phyloP scores from a whole-genome alignment of 2,113 vertebrate species.

The Scalopus aquaticus region DNA sequence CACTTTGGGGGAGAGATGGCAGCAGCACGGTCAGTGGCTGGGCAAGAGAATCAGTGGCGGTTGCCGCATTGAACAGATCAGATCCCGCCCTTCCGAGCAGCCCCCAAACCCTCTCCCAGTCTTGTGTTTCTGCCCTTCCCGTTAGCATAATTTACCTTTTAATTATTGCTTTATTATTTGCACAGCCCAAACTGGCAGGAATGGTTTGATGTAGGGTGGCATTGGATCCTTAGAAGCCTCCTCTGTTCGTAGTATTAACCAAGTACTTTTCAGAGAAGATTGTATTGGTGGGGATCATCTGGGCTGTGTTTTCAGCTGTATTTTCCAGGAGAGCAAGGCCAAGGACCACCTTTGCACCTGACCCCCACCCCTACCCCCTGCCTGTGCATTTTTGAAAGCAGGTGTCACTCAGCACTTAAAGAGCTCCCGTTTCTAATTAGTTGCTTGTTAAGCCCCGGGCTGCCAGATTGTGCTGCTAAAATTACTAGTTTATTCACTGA shows the following conservation, averaged over 20 bases:
- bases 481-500: conserved; percentile 36
- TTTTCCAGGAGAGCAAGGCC: neutral
- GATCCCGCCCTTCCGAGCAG: neutral
- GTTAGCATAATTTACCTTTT: conserved; percentile 7
- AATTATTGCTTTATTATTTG: neutral
- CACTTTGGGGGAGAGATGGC: neutral
- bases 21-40: neutral
- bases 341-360: neutral
- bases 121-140: neutral
- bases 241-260: neutral
- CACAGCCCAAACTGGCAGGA: neutral
- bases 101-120: neutral
- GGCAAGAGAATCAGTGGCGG: neutral
- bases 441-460: conserved; percentile 49
- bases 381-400: conserved; percentile 13
- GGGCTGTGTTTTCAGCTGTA: conserved; percentile 8
- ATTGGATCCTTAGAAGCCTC: neutral
- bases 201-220: neutral
- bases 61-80: neutral
- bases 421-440: conserved; percentile 30
- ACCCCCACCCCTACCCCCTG: neutral
- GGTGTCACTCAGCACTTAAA: neutral
- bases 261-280: neutral
- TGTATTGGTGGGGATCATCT: conserved; percentile 35
- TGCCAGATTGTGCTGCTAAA: conserved; percentile 47